Evolutionary conservation across 2,797 vertebrate species (phyloP), one percentile per base, ranked within the genome.

Genomic region (Argentina silus): DNA sequence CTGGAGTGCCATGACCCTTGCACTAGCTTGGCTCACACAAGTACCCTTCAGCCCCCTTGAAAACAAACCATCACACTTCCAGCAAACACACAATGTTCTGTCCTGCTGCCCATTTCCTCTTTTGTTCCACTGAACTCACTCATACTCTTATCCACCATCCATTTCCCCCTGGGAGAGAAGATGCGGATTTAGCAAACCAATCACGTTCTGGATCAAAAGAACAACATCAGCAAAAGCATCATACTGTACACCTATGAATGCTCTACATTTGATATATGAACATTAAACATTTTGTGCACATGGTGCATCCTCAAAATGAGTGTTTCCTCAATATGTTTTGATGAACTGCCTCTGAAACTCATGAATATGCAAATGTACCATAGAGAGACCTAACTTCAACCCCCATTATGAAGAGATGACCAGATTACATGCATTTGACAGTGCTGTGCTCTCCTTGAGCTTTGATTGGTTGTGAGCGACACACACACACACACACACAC

Each of bases 191-290:
- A 74, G 76, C 50, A 74, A 69, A 50, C 71, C 11, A 17, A 48
- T 74, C 80, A 82, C 47, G 65, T 72, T 23, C 48, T 21, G 45
- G 10, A 60, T 43, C 56, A 70, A 15, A 61, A 59, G 66, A 36
- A 72, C 59, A 36, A 71, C 72, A 70, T 79, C 78, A 73, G 55
- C 67, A 79, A 73, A 70, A 78, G 47, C 70, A 21, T 69, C 48
- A 60, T 56, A 48, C 53, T 48, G 15, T 0, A 3, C 65, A 73
- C 43, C 68, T 72, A 70, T 69, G 27, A 79, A 59, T 67, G 62
- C 55, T 44, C 65, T 17, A 23, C 36, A 1, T 68, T 53, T 74
- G 73, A n/a, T 67, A 70, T 69, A 56, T 75, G 63, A 69, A 47
- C 15, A 45, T 42, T 64, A 44, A 42, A 17, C 23, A 12, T 50